Percentiles rank a stretch among this genome's conserved stretches.
Conservation (phyloP, 2,113 vertebrate species). For the Galbula dea region DNA sequence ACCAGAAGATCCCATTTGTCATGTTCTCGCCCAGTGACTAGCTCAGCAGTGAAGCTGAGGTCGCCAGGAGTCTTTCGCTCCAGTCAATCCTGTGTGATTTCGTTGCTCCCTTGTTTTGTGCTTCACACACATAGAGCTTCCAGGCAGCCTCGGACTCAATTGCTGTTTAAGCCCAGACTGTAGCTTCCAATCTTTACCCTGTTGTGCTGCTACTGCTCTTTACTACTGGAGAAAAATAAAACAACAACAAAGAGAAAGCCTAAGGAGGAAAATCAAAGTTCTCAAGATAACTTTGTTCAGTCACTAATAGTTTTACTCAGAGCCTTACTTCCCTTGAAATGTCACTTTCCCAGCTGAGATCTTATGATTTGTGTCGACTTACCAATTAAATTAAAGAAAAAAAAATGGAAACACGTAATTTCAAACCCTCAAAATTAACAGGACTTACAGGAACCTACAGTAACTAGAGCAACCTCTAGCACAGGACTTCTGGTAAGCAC, state of each 20-base stretch:
- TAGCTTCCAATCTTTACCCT: not conserved
- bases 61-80: too few relatives aligned
- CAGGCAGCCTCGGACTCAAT: not conserved
- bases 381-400: fast-evolving
- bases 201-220: not conserved
- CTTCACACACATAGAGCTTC: fast-evolving
- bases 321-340: not conserved
- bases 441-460: fast-evolving
- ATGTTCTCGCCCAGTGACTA: too few relatives aligned
- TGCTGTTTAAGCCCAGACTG: too few relatives aligned
- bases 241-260: not conserved
- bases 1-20: fast-evolving
- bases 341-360: not conserved
- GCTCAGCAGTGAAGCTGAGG: not conserved
- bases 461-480: fast-evolving
- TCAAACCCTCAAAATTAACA: fast-evolving
- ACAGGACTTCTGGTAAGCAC: fast-evolving
- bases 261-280: not conserved
- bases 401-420: fast-evolving
- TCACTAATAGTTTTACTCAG: fast-evolving
- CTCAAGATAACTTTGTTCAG: not conserved
- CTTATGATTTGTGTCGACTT: fast-evolving
- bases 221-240: not conserved
- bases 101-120: not conserved
- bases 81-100: fast-evolving